A percentile compares a stretch with the other conserved stretches of the same genome.
Conservation (phyloP, 2,797 vertebrate species). For the Karalla daura region DNA sequence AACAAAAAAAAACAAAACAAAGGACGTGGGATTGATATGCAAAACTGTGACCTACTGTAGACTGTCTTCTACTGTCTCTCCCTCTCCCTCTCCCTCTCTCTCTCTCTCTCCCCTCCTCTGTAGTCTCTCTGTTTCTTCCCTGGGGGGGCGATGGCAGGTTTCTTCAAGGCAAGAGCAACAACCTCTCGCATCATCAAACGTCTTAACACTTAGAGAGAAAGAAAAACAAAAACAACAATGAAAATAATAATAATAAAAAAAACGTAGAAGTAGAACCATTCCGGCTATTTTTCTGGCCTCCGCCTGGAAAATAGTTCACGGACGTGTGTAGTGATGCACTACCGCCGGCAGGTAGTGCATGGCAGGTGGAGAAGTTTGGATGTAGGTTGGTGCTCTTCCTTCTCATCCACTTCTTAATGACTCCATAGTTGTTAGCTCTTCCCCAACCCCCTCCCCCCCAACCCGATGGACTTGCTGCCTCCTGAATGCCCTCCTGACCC, state of each 20-base stretch:
- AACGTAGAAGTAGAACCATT: conserved; percentile 44
- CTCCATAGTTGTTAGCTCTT: conserved; percentile 26
- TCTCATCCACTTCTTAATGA: conserved; percentile 36
- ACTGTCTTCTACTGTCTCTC: conserved; percentile 61
- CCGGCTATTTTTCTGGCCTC: conserved; percentile 71
- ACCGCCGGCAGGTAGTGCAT: conserved; percentile 56
- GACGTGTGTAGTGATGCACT: conserved; percentile 52
- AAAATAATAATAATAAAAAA: too few species aligned
- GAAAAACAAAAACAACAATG: too few species aligned
- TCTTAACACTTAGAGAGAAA: conserved; percentile 47
- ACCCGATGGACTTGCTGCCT: conserved; percentile 56
- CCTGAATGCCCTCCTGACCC: conserved; percentile 52
- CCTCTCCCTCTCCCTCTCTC: conserved; percentile 55
- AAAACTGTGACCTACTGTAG: conserved; percentile 54
- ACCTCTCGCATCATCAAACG: conserved; percentile 59
- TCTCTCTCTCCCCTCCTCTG: conserved; percentile 48
- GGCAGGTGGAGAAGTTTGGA: conserved; percentile 34
- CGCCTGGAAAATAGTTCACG: conserved; percentile 73
- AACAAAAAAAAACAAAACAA: conserved; percentile 10
- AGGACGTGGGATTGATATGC: conserved; percentile 29
- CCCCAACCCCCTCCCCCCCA: too few species aligned
- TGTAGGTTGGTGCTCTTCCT: conserved; percentile 81
- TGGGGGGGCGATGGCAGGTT: conserved; percentile 82
- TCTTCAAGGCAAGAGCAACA: conserved; percentile 84
- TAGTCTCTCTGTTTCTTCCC: conserved; percentile 81